Evolutionary conservation across 1,140 invertebrate species (phyloP), one percentile per base, ranked within the genome.

Genomic region (Atta cephalotes): DNA sequence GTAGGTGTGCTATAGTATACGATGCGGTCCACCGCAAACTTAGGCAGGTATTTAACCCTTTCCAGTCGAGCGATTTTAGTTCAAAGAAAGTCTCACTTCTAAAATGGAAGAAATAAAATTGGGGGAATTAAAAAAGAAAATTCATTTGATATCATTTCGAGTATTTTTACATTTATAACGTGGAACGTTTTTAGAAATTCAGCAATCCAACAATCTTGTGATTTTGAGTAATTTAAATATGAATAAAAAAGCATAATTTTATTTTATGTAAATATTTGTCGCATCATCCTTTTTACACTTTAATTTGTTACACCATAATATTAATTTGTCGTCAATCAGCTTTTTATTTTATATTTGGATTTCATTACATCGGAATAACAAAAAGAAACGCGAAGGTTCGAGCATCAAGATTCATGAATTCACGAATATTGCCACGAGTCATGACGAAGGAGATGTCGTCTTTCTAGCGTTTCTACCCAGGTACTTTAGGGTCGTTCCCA

Each of bases 11-110:
- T 62, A 16, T 49, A 28, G 65, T 81, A 71, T 84, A 84, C 28
- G 56, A 84, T 45, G 70, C 35, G 80, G 80, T 82, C 80, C 80
- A 72, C 65, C 79, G 68, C 79, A 72, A 71, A 72, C 68, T 82
- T 82, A 82, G 53, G 53, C 39, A 74, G n/a, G 39, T 63, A 84
- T 84, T 76, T 76, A 84, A 74, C 39, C 39, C 70, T 62, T 62
- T 76, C 56, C 28, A 58, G 65, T 14, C 35, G n/a, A n/a, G 9
- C n/a, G 79, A n/a, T 53, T 53, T 25, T 21, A 9, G 25, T 62
- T 12, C 9, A 35, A n/a, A 49, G 35, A 18, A 21, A 21, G 14
- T n/a, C 28, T 62, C 25, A 31, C 45, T 74, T 49, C 39, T 45
- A 39, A 84, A 28, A 63, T 0, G 18, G 10, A 18, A 49, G 28